These are phyloP conservation scores for Ormyrus nitidulus DNA, from an alignment of 2,888 invertebrate genomes.

Conservation along the genomic window DNA sequence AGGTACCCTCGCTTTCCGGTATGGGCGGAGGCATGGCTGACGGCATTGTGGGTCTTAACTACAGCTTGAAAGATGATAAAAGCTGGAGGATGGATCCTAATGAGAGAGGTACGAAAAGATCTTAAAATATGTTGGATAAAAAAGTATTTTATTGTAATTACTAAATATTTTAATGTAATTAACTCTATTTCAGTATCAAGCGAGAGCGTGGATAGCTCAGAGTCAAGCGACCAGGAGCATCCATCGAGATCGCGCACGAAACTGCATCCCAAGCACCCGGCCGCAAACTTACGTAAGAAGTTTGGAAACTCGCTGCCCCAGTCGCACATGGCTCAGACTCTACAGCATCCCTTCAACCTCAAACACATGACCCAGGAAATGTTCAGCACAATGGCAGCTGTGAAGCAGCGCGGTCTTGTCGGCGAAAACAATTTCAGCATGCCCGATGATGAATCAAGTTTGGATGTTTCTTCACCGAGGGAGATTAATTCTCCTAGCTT, in stretches of 20 bases:
- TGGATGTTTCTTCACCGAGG: conserved; percentile 81
- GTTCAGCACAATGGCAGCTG: conserved; percentile 70
- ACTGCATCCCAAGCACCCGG: conserved; percentile 58
- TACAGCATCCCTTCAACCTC: conserved; percentile 72
- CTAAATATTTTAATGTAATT: not conserved
- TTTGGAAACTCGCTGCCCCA: conserved; percentile 71
- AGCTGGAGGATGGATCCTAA: conserved; percentile 72
- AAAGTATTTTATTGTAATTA: conserved; percentile 2
- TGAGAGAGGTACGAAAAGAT: conserved; percentile 70
- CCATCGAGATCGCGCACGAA: conserved; percentile 58
- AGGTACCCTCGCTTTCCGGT: conserved; percentile 84
- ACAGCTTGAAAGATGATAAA: conserved; percentile 73
- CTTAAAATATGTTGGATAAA: not conserved
- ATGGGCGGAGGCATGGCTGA: conserved; percentile 68
- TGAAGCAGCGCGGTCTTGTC: conserved; percentile 67
- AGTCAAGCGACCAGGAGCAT: conserved; percentile 73
- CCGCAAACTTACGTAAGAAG: conserved; percentile 68
- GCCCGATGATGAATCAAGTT: conserved; percentile 82
- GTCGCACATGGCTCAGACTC: conserved; percentile 65
- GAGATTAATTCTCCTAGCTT: conserved; percentile 82
- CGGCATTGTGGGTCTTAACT: conserved; percentile 71
- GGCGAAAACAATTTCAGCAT: conserved; percentile 75
- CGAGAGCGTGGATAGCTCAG: conserved; percentile 72
- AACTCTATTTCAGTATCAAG: conserved; percentile 67
- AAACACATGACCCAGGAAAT: conserved; percentile 75